Conservation (phyloP, 2,888 invertebrate genomes). For the Mellilla xanthometata region DNA sequence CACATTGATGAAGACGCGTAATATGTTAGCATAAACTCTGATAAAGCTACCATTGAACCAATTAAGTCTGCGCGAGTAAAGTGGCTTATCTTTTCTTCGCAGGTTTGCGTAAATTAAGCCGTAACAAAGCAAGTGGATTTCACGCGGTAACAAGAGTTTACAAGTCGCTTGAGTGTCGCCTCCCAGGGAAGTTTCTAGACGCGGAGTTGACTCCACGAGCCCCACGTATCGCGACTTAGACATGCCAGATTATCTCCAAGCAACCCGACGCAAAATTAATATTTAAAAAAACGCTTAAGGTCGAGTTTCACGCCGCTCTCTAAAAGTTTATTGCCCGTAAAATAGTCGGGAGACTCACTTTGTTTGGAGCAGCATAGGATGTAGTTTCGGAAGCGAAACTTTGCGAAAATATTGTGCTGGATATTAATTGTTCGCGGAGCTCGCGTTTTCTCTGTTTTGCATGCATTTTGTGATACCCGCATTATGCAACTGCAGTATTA, state of each 20-base stretch:
- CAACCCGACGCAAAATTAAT: conserved; percentile 44
- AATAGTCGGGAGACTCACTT: conserved; percentile 64
- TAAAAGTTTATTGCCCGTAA: conserved; percentile 60
- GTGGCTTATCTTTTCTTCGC: conserved; percentile 40
- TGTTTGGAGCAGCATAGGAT: conserved; percentile 57
- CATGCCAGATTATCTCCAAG: conserved; percentile 22
- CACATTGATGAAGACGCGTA: conserved; percentile 26
- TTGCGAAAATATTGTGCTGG: conserved; percentile 70
- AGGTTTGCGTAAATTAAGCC: conserved; percentile 43
- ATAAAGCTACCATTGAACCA: conserved; percentile 38
- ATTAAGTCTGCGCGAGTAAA: conserved; percentile 42
- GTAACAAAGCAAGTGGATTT: conserved; percentile 45
- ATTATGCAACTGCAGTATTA: conserved; percentile 35
- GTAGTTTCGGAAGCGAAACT: conserved; percentile 62
- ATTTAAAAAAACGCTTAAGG: conserved; percentile 47
- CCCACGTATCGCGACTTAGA: conserved; percentile 8
- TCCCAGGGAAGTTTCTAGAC: conserved; percentile 51
- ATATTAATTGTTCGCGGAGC: conserved; percentile 62
- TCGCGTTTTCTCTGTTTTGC: conserved; percentile 49
- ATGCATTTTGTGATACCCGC: conserved; percentile 38
- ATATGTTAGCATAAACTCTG: conserved; percentile 29
- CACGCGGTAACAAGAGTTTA: conserved; percentile 47
- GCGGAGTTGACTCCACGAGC: conserved; percentile 39
- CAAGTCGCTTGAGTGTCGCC: conserved; percentile 42
- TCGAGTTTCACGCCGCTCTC: conserved; percentile 45